Evolutionary conservation across 2,888 invertebrate genomes (phyloP).

Genomic region (Polietes domitor): DNA sequence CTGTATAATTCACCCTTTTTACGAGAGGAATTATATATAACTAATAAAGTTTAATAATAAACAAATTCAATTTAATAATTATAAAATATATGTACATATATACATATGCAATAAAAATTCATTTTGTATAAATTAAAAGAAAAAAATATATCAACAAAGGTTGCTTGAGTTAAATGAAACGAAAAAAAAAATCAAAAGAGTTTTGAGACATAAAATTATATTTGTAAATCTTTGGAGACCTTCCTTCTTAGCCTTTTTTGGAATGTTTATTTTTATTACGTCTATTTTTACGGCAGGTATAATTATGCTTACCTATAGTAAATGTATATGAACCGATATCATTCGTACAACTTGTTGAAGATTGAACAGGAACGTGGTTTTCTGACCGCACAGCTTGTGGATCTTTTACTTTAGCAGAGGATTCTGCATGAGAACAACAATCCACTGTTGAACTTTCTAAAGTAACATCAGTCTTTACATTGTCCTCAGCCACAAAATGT

Average conservation of each 20-base stretch:
- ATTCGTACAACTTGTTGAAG: neutral
- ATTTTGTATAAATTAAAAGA: neutral
- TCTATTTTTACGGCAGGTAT: conserved; percentile 43
- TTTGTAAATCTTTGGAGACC: neutral
- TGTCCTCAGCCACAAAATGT: neutral
- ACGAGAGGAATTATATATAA: too few species aligned
- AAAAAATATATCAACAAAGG: neutral
- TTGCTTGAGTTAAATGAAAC: too few species aligned
- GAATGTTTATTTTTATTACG: conserved; percentile 42
- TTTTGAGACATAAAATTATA: too few species aligned
- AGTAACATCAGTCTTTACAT: neutral
- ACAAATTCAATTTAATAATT: neutral
- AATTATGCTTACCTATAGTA: conserved; percentile 46
- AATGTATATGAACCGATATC: neutral
- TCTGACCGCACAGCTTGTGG: neutral
- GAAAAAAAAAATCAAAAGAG: neutral
- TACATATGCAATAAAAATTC: neutral
- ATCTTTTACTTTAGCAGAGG: neutral
- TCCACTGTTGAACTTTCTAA: neutral
- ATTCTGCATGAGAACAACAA: neutral
- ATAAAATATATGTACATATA: neutral
- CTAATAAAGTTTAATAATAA: neutral
- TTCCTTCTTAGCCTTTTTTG: conserved; percentile 45
- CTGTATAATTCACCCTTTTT: too few species aligned
- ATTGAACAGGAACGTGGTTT: neutral